These are phyloP conservation scores for Bagarius yarrelli DNA, from an alignment of 2,113 vertebrate species.

Conservation along the genomic window DNA sequence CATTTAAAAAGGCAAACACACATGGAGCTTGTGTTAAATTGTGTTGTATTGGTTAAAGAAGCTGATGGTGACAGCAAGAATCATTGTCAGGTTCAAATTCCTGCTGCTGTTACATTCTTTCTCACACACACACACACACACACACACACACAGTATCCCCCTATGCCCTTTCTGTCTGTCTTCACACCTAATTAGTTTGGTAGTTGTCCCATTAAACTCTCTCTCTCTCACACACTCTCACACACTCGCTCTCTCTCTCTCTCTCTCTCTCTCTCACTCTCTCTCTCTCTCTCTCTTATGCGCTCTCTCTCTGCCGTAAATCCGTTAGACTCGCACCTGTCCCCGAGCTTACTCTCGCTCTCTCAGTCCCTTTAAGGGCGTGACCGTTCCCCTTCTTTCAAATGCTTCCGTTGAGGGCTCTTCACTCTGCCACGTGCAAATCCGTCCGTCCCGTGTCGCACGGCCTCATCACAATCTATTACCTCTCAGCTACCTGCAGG, in stretches of 20 bases:
- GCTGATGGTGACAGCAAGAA: slow-evolving; percentile 15
- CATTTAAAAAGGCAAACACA: not conserved
- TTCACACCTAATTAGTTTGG: not conserved
- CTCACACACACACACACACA: not conserved
- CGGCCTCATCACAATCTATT: not conserved
- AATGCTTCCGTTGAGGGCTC: not conserved
- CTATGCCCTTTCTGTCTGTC: not conserved
- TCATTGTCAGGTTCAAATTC: slow-evolving; percentile 22
- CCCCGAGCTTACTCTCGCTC: not conserved
- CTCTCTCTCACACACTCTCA: no score
- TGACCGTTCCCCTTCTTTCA: slow-evolving; percentile 4
- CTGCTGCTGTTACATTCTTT: not conserved
- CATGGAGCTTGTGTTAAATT: not conserved
- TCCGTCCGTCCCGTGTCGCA: not conserved
- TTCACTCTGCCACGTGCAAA: not conserved
- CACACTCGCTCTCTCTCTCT: not conserved
- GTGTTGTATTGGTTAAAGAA: not conserved
- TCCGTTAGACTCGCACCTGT: slow-evolving; percentile 23
- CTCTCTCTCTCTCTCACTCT: not conserved
- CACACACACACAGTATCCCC: not conserved
- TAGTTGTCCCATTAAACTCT: not conserved
- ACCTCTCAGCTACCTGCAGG: slow-evolving; percentile 40
- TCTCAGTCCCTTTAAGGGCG: not conserved
- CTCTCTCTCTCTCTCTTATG: no score
- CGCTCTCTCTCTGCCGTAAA: slow-evolving; percentile 5